Evolutionary conservation across 2,797 vertebrate genomes (phyloP).

Genomic region (Fringilla coelebs): DNA sequence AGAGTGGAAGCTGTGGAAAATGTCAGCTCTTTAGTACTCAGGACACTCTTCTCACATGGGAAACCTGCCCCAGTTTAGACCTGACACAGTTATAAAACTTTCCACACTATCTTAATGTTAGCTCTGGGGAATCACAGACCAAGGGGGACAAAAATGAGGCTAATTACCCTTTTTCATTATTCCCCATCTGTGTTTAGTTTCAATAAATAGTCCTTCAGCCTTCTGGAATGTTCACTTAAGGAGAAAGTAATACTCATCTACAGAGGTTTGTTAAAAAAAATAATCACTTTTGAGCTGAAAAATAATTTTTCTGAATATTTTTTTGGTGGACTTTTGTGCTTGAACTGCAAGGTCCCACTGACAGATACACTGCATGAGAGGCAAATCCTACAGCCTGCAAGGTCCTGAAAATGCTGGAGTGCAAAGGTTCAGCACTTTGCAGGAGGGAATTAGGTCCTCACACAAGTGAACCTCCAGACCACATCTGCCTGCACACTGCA

Average conservation of each 20-base stretch:
- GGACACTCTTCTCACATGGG: not conserved
- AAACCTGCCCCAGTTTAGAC: slow-evolving; percentile 31
- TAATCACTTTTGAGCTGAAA: not conserved
- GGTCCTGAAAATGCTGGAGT: not conserved
- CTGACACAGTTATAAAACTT: not conserved
- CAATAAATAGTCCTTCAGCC: slow-evolving; percentile 6
- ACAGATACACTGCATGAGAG: not conserved
- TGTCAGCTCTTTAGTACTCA: not conserved
- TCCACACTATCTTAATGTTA: not conserved
- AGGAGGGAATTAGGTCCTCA: not conserved
- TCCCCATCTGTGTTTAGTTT: not conserved
- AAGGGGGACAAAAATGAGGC: not conserved
- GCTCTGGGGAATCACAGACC: slow-evolving; percentile 25
- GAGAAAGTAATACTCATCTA: not conserved
- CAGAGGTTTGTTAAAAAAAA: not conserved
- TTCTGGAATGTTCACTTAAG: slow-evolving; percentile 8
- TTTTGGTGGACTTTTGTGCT: not conserved
- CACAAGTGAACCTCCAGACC: not conserved
- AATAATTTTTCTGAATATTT: not conserved
- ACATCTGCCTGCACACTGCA: not conserved
- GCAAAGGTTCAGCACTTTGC: not conserved
- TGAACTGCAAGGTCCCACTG: not conserved
- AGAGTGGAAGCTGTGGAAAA: not conserved
- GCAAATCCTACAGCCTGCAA: not conserved
- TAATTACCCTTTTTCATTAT: slow-evolving; percentile 45